These are phyloP conservation scores for Rotaria socialis DNA, from an alignment of 2,888 invertebrate genomes.

Conservation along the genomic window DNA sequence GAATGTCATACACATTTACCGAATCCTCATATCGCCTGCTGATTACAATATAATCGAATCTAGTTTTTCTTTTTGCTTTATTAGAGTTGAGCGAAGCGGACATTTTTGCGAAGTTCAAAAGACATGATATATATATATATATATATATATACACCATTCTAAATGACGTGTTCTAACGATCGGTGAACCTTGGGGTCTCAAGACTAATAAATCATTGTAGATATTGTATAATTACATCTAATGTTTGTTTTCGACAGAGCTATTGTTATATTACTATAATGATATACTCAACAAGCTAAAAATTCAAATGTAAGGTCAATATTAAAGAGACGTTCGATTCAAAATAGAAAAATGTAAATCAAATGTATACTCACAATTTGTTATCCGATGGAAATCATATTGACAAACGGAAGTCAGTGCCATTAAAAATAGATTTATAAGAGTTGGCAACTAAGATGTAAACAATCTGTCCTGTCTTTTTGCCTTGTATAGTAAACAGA, in stretches of 20 bases:
- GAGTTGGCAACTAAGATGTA: background rate
- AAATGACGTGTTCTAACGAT: background rate
- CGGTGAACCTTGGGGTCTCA: background rate
- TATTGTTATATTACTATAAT: background rate
- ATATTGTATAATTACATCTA: background rate
- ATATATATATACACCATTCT: background rate
- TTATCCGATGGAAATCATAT: background rate
- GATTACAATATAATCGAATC: background rate
- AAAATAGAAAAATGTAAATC: background rate
- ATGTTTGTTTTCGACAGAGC: background rate
- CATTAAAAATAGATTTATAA: background rate
- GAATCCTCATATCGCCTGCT: background rate
- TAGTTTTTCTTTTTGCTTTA: background rate
- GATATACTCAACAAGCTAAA: background rate
- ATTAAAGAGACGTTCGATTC: too few species aligned
- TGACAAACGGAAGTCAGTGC: constrained; percentile 8
- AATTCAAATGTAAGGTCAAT: background rate
- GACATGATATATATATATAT: too few species aligned
- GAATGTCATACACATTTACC: background rate
- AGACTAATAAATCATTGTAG: background rate
- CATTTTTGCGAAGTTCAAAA: background rate
- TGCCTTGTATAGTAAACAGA: background rate
- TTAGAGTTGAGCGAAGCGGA: background rate
- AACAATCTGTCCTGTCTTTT: background rate
- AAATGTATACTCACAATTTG: background rate